phyloP scores from a whole-genome alignment of 2,888 invertebrate species.

The Tetranychus truncatus region DNA sequence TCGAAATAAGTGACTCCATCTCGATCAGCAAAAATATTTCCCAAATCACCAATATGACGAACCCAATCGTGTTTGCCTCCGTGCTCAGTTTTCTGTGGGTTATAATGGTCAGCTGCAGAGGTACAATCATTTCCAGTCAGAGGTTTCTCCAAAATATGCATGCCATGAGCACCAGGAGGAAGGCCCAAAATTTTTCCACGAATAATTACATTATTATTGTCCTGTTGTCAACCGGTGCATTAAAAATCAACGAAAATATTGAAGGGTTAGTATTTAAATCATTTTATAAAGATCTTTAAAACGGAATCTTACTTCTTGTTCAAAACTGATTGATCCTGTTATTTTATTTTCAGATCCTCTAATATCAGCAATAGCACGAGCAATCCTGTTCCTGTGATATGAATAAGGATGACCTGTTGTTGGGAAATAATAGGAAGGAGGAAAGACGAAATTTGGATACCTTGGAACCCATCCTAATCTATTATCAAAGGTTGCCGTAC shows the following conservation, averaged over 20 bases:
- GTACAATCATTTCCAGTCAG: background rate
- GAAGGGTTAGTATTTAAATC: too few relatives aligned
- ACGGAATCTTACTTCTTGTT: too few relatives aligned
- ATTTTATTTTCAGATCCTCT: background rate
- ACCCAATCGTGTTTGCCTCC: background rate
- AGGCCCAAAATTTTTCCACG: background rate
- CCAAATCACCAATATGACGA: constrained; percentile 64
- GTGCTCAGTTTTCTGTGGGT: background rate
- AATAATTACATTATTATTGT: background rate
- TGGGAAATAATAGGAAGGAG: background rate
- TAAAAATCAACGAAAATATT: too few relatives aligned
- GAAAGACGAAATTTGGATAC: background rate
- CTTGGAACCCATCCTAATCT: background rate
- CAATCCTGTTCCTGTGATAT: background rate
- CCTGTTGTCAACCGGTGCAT: background rate
- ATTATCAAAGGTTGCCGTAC: background rate
- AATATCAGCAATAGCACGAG: background rate
- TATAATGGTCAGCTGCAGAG: background rate
- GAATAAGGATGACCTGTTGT: background rate
- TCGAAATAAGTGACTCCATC: too few relatives aligned
- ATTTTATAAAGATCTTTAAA: too few relatives aligned
- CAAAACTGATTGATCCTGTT: too few relatives aligned
- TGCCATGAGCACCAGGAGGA: background rate
- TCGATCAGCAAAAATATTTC: constrained; percentile 21
- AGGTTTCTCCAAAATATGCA: background rate